phyloP scores from a whole-genome alignment of 2,797 vertebrate species.

The Paratrypauchen microcephalus region DNA sequence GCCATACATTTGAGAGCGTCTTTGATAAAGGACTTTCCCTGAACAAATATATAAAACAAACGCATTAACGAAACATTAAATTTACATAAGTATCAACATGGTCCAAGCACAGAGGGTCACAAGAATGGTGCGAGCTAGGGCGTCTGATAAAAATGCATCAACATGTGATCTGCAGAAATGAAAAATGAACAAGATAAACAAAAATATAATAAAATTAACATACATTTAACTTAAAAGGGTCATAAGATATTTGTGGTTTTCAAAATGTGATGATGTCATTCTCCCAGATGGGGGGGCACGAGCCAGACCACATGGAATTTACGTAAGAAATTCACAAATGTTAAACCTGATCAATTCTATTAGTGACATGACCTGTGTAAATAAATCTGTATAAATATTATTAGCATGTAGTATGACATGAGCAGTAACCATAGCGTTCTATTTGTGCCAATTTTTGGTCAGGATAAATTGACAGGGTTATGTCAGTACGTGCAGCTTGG shows the following conservation, averaged over 20 bases:
- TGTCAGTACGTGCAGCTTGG: neutral
- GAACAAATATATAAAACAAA: constrained; percentile 34
- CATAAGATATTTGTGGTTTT: too few relatives aligned
- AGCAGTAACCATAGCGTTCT: too few relatives aligned
- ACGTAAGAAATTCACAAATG: too few relatives aligned
- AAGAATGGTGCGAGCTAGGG: neutral
- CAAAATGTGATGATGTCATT: too few relatives aligned
- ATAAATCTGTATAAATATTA: too few relatives aligned
- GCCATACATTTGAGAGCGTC: constrained; percentile 98
- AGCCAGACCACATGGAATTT: too few relatives aligned
- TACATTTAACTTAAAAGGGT: too few relatives aligned
- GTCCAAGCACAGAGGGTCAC: constrained; percentile 3
- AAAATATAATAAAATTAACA: neutral
- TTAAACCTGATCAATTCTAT: too few relatives aligned
- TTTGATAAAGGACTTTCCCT: constrained; percentile 99
- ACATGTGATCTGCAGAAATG: neutral
- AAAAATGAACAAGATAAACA: neutral
- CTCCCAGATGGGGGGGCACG: too few relatives aligned
- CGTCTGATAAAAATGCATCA: neutral
- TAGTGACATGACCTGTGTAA: too few relatives aligned
- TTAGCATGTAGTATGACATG: too few relatives aligned
- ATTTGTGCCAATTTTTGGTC: neutral
- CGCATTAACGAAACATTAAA: neutral
- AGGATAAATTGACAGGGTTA: neutral
- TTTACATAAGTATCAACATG: neutral